Evolutionary conservation across 2,888 invertebrate genomes (phyloP).

Genomic region (Aspidapion aeneum): DNA sequence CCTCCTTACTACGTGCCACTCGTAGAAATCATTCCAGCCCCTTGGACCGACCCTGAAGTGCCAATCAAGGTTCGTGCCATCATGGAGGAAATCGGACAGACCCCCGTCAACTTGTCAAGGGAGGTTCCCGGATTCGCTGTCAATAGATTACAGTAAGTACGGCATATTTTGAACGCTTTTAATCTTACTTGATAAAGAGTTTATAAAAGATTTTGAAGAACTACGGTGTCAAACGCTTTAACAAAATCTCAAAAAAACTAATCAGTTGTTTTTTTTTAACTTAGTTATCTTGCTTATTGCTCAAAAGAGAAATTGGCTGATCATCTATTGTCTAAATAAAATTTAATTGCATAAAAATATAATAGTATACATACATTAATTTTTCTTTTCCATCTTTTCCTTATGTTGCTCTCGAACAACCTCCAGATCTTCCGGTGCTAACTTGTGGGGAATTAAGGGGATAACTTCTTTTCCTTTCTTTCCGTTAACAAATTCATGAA

Average conservation of each 20-base stretch:
- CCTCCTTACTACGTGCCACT: constrained; percentile 95
- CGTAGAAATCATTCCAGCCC: constrained; percentile 91
- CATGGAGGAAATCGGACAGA: constrained; percentile 88
- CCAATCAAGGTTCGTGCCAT: constrained; percentile 67
- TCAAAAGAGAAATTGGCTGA: no score
- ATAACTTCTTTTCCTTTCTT: constrained; percentile 18
- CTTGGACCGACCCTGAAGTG: constrained; percentile 83
- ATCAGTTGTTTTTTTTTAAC: no score
- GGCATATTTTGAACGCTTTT: no score
- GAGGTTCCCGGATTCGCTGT: constrained; percentile 92
- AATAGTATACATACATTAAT: no score
- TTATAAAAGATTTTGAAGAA: constrained; percentile 26
- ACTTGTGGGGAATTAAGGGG: constrained; percentile 11
- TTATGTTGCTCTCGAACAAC: background rate
- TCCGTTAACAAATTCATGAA: constrained; percentile 26
- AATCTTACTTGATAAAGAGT: no score
- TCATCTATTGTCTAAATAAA: no score
- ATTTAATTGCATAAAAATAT: no score
- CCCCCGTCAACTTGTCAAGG: constrained; percentile 78
- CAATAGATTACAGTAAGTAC: constrained; percentile 82
- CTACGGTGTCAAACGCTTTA: no score
- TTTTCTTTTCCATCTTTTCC: background rate
- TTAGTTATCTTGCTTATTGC: no score
- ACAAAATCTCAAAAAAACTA: no score
- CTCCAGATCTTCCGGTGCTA: background rate